Evolutionary conservation across 2,797 vertebrate species (phyloP).

Genomic region (Pseudochaenichthys georgianus): DNA sequence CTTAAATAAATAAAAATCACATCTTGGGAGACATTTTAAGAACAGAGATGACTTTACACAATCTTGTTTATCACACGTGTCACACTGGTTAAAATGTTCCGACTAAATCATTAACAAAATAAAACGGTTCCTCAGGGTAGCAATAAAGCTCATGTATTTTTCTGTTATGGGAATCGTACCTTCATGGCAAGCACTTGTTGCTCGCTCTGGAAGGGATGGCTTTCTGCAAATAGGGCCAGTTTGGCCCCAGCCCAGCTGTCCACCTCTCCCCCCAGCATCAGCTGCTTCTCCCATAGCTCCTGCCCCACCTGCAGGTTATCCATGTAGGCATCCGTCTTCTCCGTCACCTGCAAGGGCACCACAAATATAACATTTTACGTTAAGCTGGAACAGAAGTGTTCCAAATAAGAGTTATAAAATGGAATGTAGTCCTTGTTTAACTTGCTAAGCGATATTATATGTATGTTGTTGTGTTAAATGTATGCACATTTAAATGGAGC

Average conservation of each 20-base stretch:
- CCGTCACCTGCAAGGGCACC: constrained; percentile 86
- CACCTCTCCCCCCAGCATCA: constrained; percentile 84
- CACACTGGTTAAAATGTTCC: background rate
- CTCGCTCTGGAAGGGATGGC: constrained; percentile 82
- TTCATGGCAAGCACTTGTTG: constrained; percentile 85
- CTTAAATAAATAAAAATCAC: background rate
- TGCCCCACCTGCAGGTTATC: constrained; percentile 91
- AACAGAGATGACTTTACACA: background rate
- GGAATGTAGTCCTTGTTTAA: too few species aligned
- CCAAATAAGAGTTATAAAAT: background rate
- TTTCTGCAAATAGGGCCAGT: constrained; percentile 81
- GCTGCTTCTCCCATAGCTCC: constrained; percentile 94
- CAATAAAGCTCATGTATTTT: background rate
- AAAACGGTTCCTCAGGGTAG: background rate
- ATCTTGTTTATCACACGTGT: background rate
- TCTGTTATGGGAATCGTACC: constrained; percentile 72
- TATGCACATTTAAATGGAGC: background rate
- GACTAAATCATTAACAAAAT: background rate
- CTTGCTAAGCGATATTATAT: too few species aligned
- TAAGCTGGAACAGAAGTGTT: too few species aligned
- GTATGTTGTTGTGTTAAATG: too few species aligned
- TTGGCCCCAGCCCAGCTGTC: constrained; percentile 86
- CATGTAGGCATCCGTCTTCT: constrained; percentile 90
- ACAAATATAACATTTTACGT: background rate
- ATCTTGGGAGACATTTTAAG: background rate